phyloP scores from a whole-genome alignment of 2,797 vertebrate genomes.

The Mormyrops attenuatus region DNA sequence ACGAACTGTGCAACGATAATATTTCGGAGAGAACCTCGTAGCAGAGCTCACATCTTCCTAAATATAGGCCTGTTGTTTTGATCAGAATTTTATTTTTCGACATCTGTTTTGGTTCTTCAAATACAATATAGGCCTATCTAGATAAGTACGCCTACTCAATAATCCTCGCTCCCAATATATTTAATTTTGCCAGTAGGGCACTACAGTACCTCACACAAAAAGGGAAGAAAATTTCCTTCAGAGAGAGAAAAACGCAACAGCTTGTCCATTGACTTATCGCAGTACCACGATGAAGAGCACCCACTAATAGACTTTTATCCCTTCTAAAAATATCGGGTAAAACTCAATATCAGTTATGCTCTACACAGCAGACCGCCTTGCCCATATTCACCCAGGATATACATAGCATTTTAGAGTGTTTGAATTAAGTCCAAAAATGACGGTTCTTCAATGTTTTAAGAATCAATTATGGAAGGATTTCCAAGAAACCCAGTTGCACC shows the following conservation, averaged over 20 bases:
- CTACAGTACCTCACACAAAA: not conserved
- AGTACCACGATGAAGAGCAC: not conserved
- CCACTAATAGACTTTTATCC: not conserved
- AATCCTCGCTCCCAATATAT: not conserved
- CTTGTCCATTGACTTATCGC: not conserved
- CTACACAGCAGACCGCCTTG: not conserved
- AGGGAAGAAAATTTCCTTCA: not conserved
- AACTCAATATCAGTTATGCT: not conserved
- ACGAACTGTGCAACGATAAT: not conserved
- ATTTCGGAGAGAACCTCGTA: not conserved
- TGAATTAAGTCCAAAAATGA: not conserved
- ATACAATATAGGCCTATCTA: not conserved
- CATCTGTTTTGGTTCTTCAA: not conserved
- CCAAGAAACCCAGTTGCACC: not conserved
- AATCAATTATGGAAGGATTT: not conserved
- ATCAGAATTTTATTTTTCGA: not conserved
- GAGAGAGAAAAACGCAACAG: not conserved
- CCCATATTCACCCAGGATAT: not conserved
- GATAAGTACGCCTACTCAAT: not conserved
- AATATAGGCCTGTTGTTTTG: not conserved
- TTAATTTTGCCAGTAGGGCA: not conserved
- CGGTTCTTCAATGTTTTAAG: not conserved
- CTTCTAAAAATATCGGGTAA: not conserved
- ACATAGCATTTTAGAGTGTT: not conserved
- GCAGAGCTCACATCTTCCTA: not conserved